Percentiles rank a stretch among this genome's conserved stretches.
These are phyloP conservation scores for Macropodus opercularis DNA, from an alignment of 2,797 vertebrate species.

Conservation along the genomic window DNA sequence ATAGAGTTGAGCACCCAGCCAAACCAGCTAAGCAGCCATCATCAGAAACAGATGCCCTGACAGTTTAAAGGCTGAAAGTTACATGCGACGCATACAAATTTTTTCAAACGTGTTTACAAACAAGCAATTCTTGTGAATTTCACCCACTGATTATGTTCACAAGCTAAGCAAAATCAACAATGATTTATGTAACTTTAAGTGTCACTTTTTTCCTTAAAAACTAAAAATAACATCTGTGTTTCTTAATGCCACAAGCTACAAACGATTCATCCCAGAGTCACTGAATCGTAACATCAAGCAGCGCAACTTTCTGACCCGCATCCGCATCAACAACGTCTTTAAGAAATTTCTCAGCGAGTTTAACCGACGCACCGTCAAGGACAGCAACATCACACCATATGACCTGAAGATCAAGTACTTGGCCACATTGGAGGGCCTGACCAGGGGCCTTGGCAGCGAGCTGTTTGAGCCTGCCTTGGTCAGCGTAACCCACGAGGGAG, in stretches of 20 bases:
- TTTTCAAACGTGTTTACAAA: not conserved
- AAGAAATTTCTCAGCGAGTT: conserved; percentile 97
- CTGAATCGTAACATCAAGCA: conserved; percentile 93
- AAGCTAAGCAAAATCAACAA: not conserved
- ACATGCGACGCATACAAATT: no score
- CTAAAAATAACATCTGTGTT: not conserved
- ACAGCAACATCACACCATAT: conserved; percentile 89
- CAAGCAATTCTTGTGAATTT: not conserved
- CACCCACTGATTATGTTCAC: not conserved
- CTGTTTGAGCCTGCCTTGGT: conserved; percentile 82
- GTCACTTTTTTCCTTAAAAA: no score
- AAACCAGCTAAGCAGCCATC: no score
- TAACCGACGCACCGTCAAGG: conserved; percentile 91
- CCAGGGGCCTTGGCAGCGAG: conserved; percentile 88
- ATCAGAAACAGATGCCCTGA: no score
- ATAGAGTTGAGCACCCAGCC: no score
- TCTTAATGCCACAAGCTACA: conserved; percentile 83
- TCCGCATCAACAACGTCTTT: conserved; percentile 97
- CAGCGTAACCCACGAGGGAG: conserved; percentile 86
- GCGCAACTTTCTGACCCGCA: conserved; percentile 92
- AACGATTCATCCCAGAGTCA: conserved; percentile 91
- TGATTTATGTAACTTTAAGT: no score
- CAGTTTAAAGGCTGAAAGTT: not conserved
- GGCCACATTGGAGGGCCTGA: conserved; percentile 93
- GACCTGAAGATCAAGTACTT: conserved; percentile 98